Base-by-base conservation (phyloP, 2,797 vertebrate species). In the Coluber constrictor region DNA sequence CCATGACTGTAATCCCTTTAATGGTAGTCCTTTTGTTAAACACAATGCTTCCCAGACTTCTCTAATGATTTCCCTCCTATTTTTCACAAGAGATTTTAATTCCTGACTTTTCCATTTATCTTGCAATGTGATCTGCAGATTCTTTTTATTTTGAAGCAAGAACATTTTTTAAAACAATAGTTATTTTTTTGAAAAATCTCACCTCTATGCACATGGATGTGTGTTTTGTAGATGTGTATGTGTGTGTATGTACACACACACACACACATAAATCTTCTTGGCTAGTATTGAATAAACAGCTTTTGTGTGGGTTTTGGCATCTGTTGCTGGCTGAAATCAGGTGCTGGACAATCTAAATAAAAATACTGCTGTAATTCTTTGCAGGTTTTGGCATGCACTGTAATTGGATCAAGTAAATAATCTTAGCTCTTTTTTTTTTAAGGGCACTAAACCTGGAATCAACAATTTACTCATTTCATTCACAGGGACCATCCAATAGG, bases 231-330 rank as follows among this genome's bases (percentile, higher is more conserved):
- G 51, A 3, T 83, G 11, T 86, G 51, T 54, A 54, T 9, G 51
- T 54, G 4, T 83, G 11, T 86, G 51, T 54, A 54, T 9, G 51
- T 54, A 12, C 12, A 55, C 0, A 55, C 12, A 55, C 11, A 29
- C 27, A 55, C 2, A 60, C 0, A 60, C 0, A 57, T 20, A 12
- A 90, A 60, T 32, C 29, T 25, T 74, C 20, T 86, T 91, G 32
- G 37, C 70, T 91, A 83, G 37, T 27, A 70, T 16, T 94, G 10
- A 57, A 90, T 56, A 90, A 92, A 92, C 66, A 83, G 90, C 70
- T 92, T 92, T 88, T 94, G 63, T 90, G 91, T 74, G 61, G 93
- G 66, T 88, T 61, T 60, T 90, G 88, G 83, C 86, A 94, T 16
- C 47, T 88, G 13, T 91, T 83, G 25, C 59, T 91, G 86, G 59